These are phyloP conservation scores for Augiades crinisus DNA, from an alignment of 2,888 invertebrate species.

Conservation along the genomic window DNA sequence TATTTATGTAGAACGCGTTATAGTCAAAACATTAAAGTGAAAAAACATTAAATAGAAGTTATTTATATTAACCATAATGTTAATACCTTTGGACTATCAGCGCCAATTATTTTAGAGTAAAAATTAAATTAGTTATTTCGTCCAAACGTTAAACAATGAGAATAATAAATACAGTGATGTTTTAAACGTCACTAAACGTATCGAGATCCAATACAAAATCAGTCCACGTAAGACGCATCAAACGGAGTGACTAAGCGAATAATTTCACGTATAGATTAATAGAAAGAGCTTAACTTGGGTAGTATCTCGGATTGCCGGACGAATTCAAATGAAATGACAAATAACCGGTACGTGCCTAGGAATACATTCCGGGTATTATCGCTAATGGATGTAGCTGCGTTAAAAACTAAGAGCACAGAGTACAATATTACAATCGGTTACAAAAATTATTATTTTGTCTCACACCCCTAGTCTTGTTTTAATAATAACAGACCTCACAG, in stretches of 20 bases:
- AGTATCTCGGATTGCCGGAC: constrained; percentile 4
- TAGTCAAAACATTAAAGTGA: constrained; percentile 10
- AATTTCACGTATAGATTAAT: constrained; percentile 10
- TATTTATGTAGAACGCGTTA: constrained; percentile 4
- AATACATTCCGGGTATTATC: constrained; percentile 15
- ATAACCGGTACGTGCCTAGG: constrained; percentile 24
- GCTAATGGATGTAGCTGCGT: neutral
- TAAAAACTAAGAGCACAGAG: neutral
- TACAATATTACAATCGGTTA: neutral
- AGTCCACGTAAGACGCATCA: constrained; percentile 5
- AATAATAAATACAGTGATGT: neutral
- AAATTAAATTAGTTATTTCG: too few species aligned
- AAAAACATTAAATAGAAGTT: too few species aligned
- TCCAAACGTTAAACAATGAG: too few species aligned
- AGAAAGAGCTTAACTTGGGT: constrained; percentile 2
- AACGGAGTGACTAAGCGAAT: constrained; percentile 17
- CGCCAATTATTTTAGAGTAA: too few species aligned
- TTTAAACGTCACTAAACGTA: neutral
- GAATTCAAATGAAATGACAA: constrained; percentile 22
- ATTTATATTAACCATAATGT: constrained; percentile 4
- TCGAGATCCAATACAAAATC: neutral
- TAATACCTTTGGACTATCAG: neutral
- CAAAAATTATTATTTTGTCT: constrained; percentile 1
- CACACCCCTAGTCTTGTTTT: neutral
- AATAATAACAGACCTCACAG: neutral